These are phyloP conservation scores for Lepidocyrtinus sp. DNA, from an alignment of 2,888 invertebrate species.

Conservation along the genomic window DNA sequence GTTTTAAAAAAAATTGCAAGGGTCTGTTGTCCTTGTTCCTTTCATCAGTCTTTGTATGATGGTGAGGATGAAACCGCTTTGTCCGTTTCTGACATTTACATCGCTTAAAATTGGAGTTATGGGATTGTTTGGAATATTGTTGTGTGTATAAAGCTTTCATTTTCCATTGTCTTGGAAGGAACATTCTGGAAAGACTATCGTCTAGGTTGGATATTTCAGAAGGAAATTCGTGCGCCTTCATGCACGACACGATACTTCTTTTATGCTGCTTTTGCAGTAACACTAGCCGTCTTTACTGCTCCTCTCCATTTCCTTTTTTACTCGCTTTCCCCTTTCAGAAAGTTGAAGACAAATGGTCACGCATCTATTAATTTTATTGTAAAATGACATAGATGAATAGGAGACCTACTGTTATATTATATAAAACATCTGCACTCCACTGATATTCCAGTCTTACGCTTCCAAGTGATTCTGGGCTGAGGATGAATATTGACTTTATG, in stretches of 20 bases:
- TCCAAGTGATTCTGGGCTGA: no score
- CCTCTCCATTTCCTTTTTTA: not conserved
- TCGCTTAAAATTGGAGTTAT: no score
- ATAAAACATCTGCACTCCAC: not conserved
- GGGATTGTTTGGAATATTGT: no score
- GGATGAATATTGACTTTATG: no score
- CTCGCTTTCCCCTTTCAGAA: not conserved
- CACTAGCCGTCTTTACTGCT: not conserved
- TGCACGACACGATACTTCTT: not conserved
- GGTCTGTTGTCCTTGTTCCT: not conserved
- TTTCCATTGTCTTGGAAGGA: slow-evolving; percentile 29
- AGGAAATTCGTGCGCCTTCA: slow-evolving; percentile 31
- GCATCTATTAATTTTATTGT: not conserved
- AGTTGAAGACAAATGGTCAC: not conserved
- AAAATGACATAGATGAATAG: not conserved
- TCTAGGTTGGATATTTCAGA: slow-evolving; percentile 24
- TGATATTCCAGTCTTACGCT: no score
- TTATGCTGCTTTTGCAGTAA: not conserved
- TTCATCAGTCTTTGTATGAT: not conserved
- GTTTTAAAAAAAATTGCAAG: no score
- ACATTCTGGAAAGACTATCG: slow-evolving; percentile 20
- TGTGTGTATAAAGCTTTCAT: no score
- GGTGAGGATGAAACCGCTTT: no score
- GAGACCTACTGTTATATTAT: not conserved
- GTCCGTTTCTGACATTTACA: no score